These are phyloP conservation scores for Daktulosphaira vitifoliae DNA, from an alignment of 1,140 invertebrate species.

Conservation along the genomic window DNA sequence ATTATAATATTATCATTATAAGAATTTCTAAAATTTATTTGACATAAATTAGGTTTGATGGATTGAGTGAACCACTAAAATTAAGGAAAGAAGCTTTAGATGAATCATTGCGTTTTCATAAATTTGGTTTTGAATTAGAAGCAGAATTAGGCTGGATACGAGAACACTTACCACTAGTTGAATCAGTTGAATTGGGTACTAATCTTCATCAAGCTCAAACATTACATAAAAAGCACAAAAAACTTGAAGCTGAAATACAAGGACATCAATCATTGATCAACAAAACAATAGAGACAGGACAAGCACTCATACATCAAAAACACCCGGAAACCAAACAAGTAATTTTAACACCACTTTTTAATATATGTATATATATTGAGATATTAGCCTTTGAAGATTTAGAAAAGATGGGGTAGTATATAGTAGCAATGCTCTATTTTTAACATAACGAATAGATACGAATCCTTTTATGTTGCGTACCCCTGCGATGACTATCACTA, in stretches of 20 bases:
- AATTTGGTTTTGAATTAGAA: conserved; percentile 89
- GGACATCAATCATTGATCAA: conserved; percentile 76
- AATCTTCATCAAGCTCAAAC: conserved; percentile 88
- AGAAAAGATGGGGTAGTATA: too few species aligned
- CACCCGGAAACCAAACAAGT: conserved; percentile 71
- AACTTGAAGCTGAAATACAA: conserved; percentile 74
- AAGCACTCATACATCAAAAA: conserved; percentile 56
- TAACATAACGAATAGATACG: too few species aligned
- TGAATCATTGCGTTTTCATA: conserved; percentile 77
- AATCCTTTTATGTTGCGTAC: too few species aligned
- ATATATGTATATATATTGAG: not conserved
- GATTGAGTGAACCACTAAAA: conserved; percentile 54
- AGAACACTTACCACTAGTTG: conserved; percentile 73
- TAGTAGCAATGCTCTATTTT: too few species aligned
- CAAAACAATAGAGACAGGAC: conserved; percentile 64
- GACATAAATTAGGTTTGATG: conserved; percentile 48
- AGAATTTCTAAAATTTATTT: not conserved
- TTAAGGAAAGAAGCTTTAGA: conserved; percentile 69
- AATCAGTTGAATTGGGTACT: conserved; percentile 62
- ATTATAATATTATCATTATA: not conserved
- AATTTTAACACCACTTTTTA: too few species aligned
- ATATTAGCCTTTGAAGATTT: too few species aligned
- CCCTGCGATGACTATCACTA: too few species aligned
- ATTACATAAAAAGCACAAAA: conserved; percentile 87
- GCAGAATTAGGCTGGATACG: conserved; percentile 92